Evolutionary conservation across 2,888 invertebrate species (phyloP), one percentile per base, ranked within the genome.

Genomic region (Synanthedon formicaeformis): DNA sequence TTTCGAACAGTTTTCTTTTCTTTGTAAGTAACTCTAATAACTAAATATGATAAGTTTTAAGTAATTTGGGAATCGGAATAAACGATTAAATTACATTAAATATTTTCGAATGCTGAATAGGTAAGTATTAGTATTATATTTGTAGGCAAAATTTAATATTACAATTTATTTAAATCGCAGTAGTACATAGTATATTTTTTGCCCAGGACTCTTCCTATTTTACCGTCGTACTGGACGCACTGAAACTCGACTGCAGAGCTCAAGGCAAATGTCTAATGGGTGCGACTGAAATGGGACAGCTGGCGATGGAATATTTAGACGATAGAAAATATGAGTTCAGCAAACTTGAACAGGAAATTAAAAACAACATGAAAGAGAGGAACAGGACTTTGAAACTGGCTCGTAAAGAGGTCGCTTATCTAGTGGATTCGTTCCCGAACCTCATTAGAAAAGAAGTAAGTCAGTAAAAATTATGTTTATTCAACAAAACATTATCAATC

Each of bases 241-340:
- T 92, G 50, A 87, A 88, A 61, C 65, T 85, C 27, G 92, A 93
- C 65, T 89, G 89, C 55, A 73, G 85, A 48, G 83, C 84, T 10
- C 92, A 92, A 72, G 89, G 90, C 49, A 89, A 89, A 62, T 89
- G 92, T 56, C 81, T 92, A 61, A 85, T 91, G 70, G 89, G 88
- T 18, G 90, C 91, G 1, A 91, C 91, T 0, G 87, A 90, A 63
- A 88, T 92, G 81, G 92, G 92, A 0, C 92, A 92, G 64, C 73
- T 92, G 1, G 92, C 91, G 1, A 88, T 90, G 60, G 92, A 92
- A 66, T 91, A 92, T 66, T 75, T 92, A 27, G 91, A 92, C 52
- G 91, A 92, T 58, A 79, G 91, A 52, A 89, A 89, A 57, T 87
- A 84, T 51, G 90, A 90, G 61, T 92, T 90, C 65, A 88, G 86